Evolutionary conservation across 1,140 invertebrate species (phyloP).

Genomic region (fruit fly (Drosophila melanogaster)): Release_6_plus_ISO1_MT NT_033777.3:6495501-6496000

Average conservation of each 20-base stretch:
- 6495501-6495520: slow-evolving; percentile 59
- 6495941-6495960: slow-evolving; percentile 16
- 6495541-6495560: slow-evolving; percentile 12
- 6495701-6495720: slow-evolving; percentile 55
- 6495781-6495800: slow-evolving; percentile 65
- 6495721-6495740: slow-evolving; percentile 47
- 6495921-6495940: slow-evolving; percentile 55
- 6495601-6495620: slow-evolving; percentile 42
- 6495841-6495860: slow-evolving; percentile 52
- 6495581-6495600: slow-evolving; percentile 23
- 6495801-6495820: slow-evolving; percentile 63
- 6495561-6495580: slow-evolving; percentile 27
- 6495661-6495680: not conserved
- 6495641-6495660: slow-evolving; percentile 24
- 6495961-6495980: not conserved
- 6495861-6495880: slow-evolving; percentile 7
- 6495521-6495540: slow-evolving; percentile 26
- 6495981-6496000: not conserved
- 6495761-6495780: slow-evolving; percentile 66
- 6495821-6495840: slow-evolving; percentile 46
- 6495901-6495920: slow-evolving; percentile 58
- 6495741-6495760: slow-evolving; percentile 62
- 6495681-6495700: slow-evolving; percentile 51
- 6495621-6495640: slow-evolving; percentile 17
- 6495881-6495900: slow-evolving; percentile 57